Evolutionary conservation across 2,888 invertebrate genomes (phyloP).

Genomic region (Hybos culiciformis): DNA sequence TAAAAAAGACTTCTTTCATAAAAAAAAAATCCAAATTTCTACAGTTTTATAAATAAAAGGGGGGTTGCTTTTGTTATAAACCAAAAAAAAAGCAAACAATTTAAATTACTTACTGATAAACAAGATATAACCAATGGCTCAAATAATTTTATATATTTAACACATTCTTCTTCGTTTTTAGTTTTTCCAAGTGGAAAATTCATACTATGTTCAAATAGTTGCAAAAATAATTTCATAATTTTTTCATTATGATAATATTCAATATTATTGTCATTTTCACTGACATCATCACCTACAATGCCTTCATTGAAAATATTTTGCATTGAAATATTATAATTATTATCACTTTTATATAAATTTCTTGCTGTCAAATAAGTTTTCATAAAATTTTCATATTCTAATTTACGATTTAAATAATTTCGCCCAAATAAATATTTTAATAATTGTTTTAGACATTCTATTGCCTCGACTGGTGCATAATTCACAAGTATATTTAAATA

Average conservation of each 20-base stretch:
- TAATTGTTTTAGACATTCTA: slow-evolving; percentile 62
- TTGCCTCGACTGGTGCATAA: slow-evolving; percentile 52
- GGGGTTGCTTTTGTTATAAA: no score
- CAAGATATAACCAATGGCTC: slow-evolving; percentile 92
- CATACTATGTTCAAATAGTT: slow-evolving; percentile 28
- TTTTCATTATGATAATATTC: no score
- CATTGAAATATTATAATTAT: slow-evolving; percentile 10
- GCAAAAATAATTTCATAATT: no score
- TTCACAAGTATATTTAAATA: slow-evolving; percentile 55
- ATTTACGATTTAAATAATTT: slow-evolving; percentile 40
- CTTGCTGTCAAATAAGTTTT: slow-evolving; percentile 23
- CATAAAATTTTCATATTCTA: slow-evolving; percentile 22
- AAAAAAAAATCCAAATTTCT: no score
- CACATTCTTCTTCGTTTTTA: slow-evolving; percentile 52
- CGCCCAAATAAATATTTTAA: slow-evolving; percentile 57
- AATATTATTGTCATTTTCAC: neutral
- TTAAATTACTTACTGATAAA: slow-evolving; percentile 50
- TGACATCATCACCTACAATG: slow-evolving; percentile 9
- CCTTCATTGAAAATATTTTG: slow-evolving; percentile 16
- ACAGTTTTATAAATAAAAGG: no score
- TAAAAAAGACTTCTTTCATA: no score
- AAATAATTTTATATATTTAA: slow-evolving; percentile 67
- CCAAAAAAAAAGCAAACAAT: neutral
- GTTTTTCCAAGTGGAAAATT: slow-evolving; percentile 24
- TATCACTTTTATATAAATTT: slow-evolving; percentile 1